These are phyloP conservation scores for Chironomus riparius DNA, from an alignment of 2,888 invertebrate species.

Conservation along the genomic window DNA sequence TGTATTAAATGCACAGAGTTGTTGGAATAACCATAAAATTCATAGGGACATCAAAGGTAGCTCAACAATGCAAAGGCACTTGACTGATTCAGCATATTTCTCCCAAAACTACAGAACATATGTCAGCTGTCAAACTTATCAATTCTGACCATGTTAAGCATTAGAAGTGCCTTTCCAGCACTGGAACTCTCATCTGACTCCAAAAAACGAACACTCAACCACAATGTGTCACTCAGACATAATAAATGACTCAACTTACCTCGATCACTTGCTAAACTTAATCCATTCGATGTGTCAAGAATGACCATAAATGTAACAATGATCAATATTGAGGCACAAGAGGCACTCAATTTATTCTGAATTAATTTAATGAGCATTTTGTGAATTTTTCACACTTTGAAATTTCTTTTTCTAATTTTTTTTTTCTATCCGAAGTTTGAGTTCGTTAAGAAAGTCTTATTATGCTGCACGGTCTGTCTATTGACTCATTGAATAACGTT, in stretches of 20 bases:
- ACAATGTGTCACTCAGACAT: not conserved
- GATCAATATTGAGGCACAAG: not conserved
- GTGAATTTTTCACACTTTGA: not conserved
- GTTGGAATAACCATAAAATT: too few species aligned
- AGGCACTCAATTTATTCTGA: not conserved
- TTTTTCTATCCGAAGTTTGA: not conserved
- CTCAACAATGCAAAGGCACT: too few species aligned
- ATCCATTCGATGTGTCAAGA: slow-evolving; percentile 17
- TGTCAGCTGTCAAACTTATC: too few species aligned
- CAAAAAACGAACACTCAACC: too few species aligned
- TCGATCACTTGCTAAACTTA: slow-evolving; percentile 18
- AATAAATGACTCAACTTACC: not conserved
- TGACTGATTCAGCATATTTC: too few species aligned
- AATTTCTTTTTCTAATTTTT: not conserved
- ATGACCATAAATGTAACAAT: not conserved
- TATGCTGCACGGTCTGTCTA: not conserved
- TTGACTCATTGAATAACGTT: not conserved
- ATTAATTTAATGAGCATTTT: too few species aligned
- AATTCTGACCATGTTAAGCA: too few species aligned
- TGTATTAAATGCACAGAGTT: too few species aligned
- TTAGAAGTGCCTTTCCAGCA: too few species aligned
- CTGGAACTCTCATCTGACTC: too few species aligned
- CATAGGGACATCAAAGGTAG: too few species aligned
- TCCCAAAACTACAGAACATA: too few species aligned
- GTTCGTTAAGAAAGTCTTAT: not conserved